Conservation (phyloP, 2,888 invertebrate genomes). For the Tetramorium bicarinatum region DNA sequence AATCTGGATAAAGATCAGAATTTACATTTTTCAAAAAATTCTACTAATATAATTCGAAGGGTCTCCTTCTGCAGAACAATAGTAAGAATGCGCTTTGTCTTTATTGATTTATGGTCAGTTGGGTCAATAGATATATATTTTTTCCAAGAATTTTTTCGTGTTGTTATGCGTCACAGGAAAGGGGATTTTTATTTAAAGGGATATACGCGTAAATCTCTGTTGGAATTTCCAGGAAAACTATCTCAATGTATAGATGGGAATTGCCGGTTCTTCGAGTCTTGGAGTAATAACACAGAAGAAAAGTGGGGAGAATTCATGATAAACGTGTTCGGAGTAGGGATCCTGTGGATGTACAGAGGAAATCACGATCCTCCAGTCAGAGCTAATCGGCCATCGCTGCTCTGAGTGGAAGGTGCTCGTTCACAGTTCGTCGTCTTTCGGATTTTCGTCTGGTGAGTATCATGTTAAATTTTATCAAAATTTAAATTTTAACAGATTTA, state of each 20-base stretch:
- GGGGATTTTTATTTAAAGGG: background rate
- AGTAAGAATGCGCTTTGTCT: background rate
- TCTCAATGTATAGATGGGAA: constrained; percentile 54
- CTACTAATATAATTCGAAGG: background rate
- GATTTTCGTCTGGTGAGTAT: constrained; percentile 23
- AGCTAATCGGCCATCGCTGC: constrained; percentile 63
- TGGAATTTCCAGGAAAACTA: constrained; percentile 56
- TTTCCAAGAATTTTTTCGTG: background rate
- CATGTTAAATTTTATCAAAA: background rate
- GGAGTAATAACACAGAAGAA: background rate
- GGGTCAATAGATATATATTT: background rate
- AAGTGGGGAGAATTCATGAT: constrained; percentile 63
- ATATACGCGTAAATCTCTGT: background rate
- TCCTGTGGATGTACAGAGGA: constrained; percentile 62
- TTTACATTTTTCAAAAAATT: background rate
- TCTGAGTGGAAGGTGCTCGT: constrained; percentile 56
- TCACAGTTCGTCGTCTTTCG: background rate
- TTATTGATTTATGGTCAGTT: background rate
- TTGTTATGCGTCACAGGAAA: constrained; percentile 18
- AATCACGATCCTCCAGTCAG: constrained; percentile 56
- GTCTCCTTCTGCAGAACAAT: background rate
- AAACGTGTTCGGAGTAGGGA: constrained; percentile 67
- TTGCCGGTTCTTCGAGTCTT: constrained; percentile 60
- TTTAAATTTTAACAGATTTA: background rate
- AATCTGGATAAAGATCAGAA: background rate